A percentile compares a stretch with the other conserved stretches of the same genome.
These are phyloP conservation scores for Chromis chromis DNA, from an alignment of 2,797 vertebrate genomes.

Conservation along the genomic window DNA sequence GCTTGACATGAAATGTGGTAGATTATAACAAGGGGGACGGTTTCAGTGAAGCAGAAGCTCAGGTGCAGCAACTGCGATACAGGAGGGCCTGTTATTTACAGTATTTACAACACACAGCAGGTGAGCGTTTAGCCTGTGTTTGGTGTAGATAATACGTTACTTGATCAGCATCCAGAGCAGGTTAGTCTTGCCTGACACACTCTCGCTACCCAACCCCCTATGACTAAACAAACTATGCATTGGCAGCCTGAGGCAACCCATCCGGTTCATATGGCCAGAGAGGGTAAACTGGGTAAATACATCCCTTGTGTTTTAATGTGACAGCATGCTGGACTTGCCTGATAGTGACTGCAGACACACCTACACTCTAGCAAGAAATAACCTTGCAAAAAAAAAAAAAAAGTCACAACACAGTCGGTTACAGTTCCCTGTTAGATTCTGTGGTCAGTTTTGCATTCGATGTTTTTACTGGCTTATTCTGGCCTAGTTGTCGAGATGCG, in stretches of 20 bases:
- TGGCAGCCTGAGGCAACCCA: constrained; percentile 9
- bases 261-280: neutral
- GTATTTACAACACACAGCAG: constrained; percentile 24
- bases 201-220: constrained; percentile 29
- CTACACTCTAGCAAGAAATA: constrained; percentile 27
- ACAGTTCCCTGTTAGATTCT: neutral
- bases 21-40: neutral
- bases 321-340: neutral
- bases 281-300: constrained; percentile 17
- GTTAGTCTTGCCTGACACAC: constrained; percentile 42
- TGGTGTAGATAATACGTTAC: constrained; percentile 34
- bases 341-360: constrained; percentile 16
- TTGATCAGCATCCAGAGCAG: constrained; percentile 42
- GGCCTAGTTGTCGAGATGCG: constrained; percentile 54
- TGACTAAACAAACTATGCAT: constrained; percentile 33
- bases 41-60: constrained; percentile 9
- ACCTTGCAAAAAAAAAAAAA: constrained; percentile 22
- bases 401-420: constrained; percentile 8
- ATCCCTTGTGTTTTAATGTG: neutral
- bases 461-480: constrained; percentile 24
- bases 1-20: constrained; percentile 7
- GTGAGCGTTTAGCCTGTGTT: constrained; percentile 29
- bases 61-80: no score
- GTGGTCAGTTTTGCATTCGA: constrained; percentile 15
- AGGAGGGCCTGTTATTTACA: constrained; percentile 29